Base-by-base conservation (phyloP, 1,140 invertebrate genomes). In the Hyphantria cunea region DNA sequence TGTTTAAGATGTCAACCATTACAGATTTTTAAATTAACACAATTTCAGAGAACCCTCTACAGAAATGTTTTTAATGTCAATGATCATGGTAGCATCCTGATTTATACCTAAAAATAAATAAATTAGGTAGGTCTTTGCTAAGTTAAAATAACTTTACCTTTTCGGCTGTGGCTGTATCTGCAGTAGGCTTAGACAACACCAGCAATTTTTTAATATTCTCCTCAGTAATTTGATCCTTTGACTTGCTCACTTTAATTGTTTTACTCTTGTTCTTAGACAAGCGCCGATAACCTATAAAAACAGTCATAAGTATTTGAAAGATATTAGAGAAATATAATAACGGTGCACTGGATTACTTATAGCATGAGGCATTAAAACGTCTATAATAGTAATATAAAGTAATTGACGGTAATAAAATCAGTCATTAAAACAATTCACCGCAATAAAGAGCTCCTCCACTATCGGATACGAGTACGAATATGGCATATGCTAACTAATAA, bases 191-290 rank as follows among this genome's bases (percentile, higher is more conserved):
- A 64, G 85, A 82, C 55, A 86, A 60, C 64, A 77, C 75, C 54
- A 90, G 67, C 61, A 92, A 58, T 56, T 92, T 92, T 61, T 82
- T 76, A 4, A 92, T 76, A 72, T 92, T 92, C 33, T 88, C 78
- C 53, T 91, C 78, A 8, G 84, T 59, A 44, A 78, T 70, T n/a
- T 79, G 52, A n/a, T 75, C 72, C 13, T 67, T 65, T 5, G 68
- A 51, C 37, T 71, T 77, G 2, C 15, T 33, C 39, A 10, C 25
- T 13, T 32, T 10, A 1, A 37, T 10, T 17, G 14, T 51, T 37
- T 53, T 62, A 25, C 12, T 53, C 32, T 53, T 62, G 31, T 45
- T 59, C 48, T 51, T 60, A 34, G 14, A 60, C 25, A 42, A 15
- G 9, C 42, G 48, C 14, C 31, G n/a, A 37, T 51, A 48, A 42